Conservation (phyloP, 1,140 invertebrate species). For the Macrobrachium nipponense region DNA sequence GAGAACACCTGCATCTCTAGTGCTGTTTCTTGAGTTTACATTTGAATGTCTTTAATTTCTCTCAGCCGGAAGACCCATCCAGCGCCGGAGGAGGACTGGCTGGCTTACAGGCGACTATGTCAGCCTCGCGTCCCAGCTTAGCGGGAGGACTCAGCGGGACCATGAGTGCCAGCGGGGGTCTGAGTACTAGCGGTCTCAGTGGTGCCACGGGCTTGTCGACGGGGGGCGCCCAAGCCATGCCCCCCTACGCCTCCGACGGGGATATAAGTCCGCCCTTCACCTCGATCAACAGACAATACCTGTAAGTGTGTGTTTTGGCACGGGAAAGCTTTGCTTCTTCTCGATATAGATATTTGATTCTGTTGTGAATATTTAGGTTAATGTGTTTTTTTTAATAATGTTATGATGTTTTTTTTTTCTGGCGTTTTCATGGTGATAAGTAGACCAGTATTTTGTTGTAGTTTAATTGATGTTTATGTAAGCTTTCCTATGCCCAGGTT, state of each 20-base stretch:
- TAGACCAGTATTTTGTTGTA: no score
- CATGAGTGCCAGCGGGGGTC: constrained; percentile 21
- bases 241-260: constrained; percentile 36
- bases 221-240: constrained; percentile 31
- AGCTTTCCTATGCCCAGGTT: not conserved
- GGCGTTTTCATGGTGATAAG: not conserved
- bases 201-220: constrained; percentile 30
- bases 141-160: constrained; percentile 27
- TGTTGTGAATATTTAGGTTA: no score
- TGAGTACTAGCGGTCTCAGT: constrained; percentile 35
- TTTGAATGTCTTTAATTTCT: no score
- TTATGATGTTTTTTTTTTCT: not conserved
- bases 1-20: no score
- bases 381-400: not conserved
- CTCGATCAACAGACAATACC: constrained; percentile 51
- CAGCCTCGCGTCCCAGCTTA: constrained; percentile 38
- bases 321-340: not conserved
- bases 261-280: constrained; percentile 55
- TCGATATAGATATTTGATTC: no score
- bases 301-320: constrained; percentile 36
- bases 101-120: constrained; percentile 29
- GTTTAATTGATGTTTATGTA: not conserved
- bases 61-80: constrained; percentile 7
- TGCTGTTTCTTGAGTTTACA: no score
- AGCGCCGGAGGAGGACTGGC: not conserved